Conservation (phyloP, 2,113 vertebrate species). For the Sisor rabdophorus region DNA sequence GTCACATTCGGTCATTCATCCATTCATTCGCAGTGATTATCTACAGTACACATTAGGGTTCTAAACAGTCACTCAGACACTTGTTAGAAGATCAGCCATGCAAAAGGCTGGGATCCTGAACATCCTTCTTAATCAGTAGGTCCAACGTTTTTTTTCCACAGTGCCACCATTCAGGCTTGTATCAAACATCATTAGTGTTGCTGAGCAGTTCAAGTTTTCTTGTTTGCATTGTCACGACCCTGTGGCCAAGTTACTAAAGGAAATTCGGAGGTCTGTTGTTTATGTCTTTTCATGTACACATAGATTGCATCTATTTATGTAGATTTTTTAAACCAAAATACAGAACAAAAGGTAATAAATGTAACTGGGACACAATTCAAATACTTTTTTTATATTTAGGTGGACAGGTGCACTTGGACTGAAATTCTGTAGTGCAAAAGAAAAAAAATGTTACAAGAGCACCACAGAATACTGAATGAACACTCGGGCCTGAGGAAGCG, state of each 20-base stretch:
- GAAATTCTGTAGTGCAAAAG: slow-evolving; percentile 69
- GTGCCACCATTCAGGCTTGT: too few relatives aligned
- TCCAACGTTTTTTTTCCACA: background rate
- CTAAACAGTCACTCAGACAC: background rate
- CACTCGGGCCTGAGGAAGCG: slow-evolving; percentile 39
- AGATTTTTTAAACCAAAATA: slow-evolving; percentile 64
- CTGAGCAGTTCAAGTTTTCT: background rate
- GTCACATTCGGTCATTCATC: background rate
- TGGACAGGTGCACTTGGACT: slow-evolving; percentile 67
- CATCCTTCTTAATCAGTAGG: background rate
- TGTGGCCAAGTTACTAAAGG: background rate
- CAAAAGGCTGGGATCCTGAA: background rate
- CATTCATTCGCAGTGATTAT: background rate
- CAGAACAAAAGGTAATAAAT: too few relatives aligned
- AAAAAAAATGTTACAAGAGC: slow-evolving; percentile 61
- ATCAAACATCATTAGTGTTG: background rate
- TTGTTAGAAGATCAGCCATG: background rate
- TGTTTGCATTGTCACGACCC: background rate
- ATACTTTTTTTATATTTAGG: slow-evolving; percentile 69
- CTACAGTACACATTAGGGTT: background rate
- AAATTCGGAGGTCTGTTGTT: slow-evolving; percentile 8
- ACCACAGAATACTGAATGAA: slow-evolving; percentile 67
- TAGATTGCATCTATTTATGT: slow-evolving; percentile 64
- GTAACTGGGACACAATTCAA: slow-evolving; percentile 62
- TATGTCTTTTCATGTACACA: slow-evolving; percentile 44